Evolutionary conservation across 2,888 invertebrate genomes (phyloP), one percentile per base, ranked within the genome.

Genomic region (Caenorhabditis afra): DNA sequence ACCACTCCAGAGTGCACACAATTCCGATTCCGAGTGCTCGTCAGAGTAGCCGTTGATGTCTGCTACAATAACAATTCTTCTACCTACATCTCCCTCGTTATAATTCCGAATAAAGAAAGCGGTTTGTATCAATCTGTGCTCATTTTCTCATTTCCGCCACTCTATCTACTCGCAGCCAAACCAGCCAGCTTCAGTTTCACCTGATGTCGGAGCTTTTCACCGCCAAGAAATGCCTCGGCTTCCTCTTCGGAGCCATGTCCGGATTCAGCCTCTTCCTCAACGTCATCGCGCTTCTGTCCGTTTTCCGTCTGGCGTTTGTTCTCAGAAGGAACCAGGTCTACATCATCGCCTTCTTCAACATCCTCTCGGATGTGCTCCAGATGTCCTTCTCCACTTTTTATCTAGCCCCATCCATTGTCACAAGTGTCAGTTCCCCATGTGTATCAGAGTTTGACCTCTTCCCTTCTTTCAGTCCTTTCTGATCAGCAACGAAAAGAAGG

Each of bases 301-400:
- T 78, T 0, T 71, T 65, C 39, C 59, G 71, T 5, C 50, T 78
- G n/a, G 78, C 66, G 0, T 71, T 59, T 23, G 12, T 67, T 18
- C 29, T 61, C 12, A 61, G 73, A 29, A 62, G 59, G 18, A 71
- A 65, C 45, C 67, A 76, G 0, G 73, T 82, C 29, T 82, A 82
- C 58, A 80, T 79, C 53, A 77, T 79, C 44, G 68, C 82, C 2
- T 68, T 74, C 18, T 77, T 77, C 11, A 79, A 79, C 8, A 70
- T 82, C 10, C 39, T 66, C 4, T 74, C 76, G n/a, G 79, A 82
- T 50, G 47, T 71, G 11, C 22, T 82, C 22, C 76, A 77, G 52
- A 64, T 79, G 20, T n/a, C 73, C 20, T 37, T 82, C 14, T 44
- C 70, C 20, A 22, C 66, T 1, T 50, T 82, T 11, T 79, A 79